Conservation (phyloP, 2,113 vertebrate species). For the Cheilinus undulatus region DNA sequence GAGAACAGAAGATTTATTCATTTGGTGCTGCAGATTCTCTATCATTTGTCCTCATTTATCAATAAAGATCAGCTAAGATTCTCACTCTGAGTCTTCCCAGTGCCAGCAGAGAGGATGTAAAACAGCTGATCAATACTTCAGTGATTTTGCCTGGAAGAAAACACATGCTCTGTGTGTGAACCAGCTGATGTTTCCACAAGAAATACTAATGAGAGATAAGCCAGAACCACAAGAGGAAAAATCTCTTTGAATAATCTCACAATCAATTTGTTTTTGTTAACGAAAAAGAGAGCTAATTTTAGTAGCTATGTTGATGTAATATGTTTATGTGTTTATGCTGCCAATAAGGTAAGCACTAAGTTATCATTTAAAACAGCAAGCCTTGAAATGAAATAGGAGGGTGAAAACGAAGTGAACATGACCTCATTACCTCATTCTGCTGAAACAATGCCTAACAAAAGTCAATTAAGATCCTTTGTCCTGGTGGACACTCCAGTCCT, state of each 20-base stretch:
- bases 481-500: background rate
- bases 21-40: slow-evolving; percentile 30
- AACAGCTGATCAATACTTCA: slow-evolving; percentile 68
- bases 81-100: slow-evolving; percentile 41
- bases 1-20: slow-evolving; percentile 20
- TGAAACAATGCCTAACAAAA: background rate
- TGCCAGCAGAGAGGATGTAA: slow-evolving; percentile 52
- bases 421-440: too few relatives aligned
- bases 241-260: slow-evolving; percentile 27
- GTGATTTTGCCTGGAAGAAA: slow-evolving; percentile 63
- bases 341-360: background rate
- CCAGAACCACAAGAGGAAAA: background rate
- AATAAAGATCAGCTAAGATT: slow-evolving; percentile 63
- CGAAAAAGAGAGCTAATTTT: background rate
- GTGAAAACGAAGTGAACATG: too few relatives aligned
- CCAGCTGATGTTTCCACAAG: slow-evolving; percentile 43
- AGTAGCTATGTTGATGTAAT: background rate
- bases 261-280: background rate
- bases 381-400: too few relatives aligned
- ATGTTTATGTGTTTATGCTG: background rate
- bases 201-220: slow-evolving; percentile 55
- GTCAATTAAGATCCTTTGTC: background rate
- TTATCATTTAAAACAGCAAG: background rate
- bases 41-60: slow-evolving; percentile 59
- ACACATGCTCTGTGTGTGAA: slow-evolving; percentile 62